These are phyloP conservation scores for Arvicanthis niloticus DNA, from an alignment of 2,113 vertebrate species.

Conservation along the genomic window DNA sequence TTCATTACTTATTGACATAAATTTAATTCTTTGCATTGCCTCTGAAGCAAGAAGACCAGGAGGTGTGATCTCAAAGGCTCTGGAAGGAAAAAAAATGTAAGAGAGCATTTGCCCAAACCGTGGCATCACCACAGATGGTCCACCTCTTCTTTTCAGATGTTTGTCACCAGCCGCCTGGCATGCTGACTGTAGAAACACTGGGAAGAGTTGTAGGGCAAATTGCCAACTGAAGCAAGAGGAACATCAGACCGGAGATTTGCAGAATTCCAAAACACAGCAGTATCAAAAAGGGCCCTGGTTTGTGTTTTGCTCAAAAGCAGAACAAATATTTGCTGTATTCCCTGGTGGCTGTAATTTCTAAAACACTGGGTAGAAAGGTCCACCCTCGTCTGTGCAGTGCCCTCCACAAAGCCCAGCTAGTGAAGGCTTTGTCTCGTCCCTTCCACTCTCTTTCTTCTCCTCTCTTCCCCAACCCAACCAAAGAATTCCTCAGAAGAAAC, in stretches of 20 bases:
- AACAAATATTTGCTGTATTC: conserved; percentile 18
- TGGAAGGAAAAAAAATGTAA: neutral
- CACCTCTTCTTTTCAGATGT: too few species aligned
- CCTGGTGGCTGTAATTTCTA: neutral
- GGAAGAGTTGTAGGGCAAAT: conserved; percentile 43
- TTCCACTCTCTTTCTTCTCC: neutral
- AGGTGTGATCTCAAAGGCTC: neutral
- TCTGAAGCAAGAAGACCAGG: neutral
- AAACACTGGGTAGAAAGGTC: neutral
- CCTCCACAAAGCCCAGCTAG: neutral
- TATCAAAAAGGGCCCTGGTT: conserved; percentile 50
- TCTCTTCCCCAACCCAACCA: neutral
- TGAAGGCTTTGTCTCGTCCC: neutral
- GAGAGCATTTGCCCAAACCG: neutral
- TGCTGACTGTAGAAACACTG: conserved; percentile 35
- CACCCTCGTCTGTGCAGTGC: neutral
- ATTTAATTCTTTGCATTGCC: neutral
- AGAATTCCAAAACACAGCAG: conserved; percentile 57
- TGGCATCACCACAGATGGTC: too few species aligned
- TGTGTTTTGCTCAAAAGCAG: conserved; percentile 63
- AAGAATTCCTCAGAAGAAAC: conserved; percentile 19
- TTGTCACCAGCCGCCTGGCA: conserved; percentile 74
- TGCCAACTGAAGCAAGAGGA: neutral
- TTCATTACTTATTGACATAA: neutral
- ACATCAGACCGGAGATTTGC: neutral